Evolutionary conservation across 2,113 vertebrate genomes (phyloP), one percentile per base, ranked within the genome.

Genomic region (Malurus alboscapulatus): DNA sequence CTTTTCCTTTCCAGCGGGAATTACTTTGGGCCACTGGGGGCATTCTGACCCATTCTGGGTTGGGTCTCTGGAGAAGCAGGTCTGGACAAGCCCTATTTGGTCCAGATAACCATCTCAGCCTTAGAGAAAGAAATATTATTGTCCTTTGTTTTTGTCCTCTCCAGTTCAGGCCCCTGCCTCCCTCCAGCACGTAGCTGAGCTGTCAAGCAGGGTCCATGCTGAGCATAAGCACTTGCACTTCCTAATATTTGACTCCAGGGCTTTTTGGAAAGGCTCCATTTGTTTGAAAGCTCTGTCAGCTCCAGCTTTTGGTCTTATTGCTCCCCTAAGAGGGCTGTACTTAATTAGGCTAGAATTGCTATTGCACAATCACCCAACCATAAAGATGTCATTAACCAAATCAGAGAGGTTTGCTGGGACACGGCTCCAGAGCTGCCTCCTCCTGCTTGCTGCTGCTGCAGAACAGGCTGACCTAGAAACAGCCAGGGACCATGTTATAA

Each of bases 391-490:
- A 92, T 59, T 69, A 77, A 77, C 90, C 36, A 38, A 75, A 88
- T 44, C 88, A 84, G 72, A 88, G 71, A 74, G 73, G 86, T 84
- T 92, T 77, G 80, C 65, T 3, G 27, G 88, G 91, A 73, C 83
- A 36, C 3, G 7, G 45, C 40, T 55, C 73, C 88, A 63, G 90
- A 51, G 65, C 86, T 94, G 82, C 65, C 59, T 68, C 44, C 84
- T 87, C 84, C 81, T 38, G 66, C 72, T 53, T 34, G 86, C 61
- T 38, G 88, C 79, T 68, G 75, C 88, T 66, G 86, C 68, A 73
- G 95, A 87, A 94, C 94, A 92, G 51, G 55, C 80, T 96, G 95
- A 96, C 96, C 96, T 93, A 96, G 90, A 96, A 96, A 95, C 80
- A 84, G 61, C 61, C 73, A n/a, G 44, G 63, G 15, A 50, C n/a